Percentiles rank a stretch among this genome's conserved stretches.
Conservation (phyloP, 1,140 invertebrate species). For the Batillaria attramentaria region DNA sequence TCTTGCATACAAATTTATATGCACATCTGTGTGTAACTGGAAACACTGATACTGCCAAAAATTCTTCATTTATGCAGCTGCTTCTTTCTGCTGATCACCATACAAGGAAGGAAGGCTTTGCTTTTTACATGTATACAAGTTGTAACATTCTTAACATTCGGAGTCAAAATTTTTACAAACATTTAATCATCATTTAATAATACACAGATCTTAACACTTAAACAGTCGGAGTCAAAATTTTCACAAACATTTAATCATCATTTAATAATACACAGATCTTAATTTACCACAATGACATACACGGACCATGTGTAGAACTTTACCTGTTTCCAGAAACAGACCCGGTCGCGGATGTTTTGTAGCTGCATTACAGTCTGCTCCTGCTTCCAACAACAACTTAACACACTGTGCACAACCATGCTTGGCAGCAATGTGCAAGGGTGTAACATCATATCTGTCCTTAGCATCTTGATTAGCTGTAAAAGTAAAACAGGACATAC, state of each 20-base stretch:
- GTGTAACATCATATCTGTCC: slow-evolving; percentile 1
- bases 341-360: background rate
- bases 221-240: background rate
- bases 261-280: background rate
- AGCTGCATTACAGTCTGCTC: background rate
- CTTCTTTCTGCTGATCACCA: too few species aligned
- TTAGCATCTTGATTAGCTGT: background rate
- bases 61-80: too few species aligned
- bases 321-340: background rate
- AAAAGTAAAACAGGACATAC: background rate
- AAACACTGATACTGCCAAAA: too few species aligned
- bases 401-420: background rate
- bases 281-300: background rate
- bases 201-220: background rate
- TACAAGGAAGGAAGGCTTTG: too few species aligned
- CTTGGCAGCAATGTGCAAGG: background rate
- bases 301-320: too few species aligned
- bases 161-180: background rate
- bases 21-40: too few species aligned
- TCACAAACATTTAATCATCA: background rate
- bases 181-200: background rate
- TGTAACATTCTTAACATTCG: too few species aligned
- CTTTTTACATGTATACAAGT: too few species aligned
- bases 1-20: too few species aligned
- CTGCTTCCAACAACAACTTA: background rate